These are phyloP conservation scores for Cavia aperea DNA, from an alignment of 2,113 vertebrate genomes.

Conservation along the genomic window DNA sequence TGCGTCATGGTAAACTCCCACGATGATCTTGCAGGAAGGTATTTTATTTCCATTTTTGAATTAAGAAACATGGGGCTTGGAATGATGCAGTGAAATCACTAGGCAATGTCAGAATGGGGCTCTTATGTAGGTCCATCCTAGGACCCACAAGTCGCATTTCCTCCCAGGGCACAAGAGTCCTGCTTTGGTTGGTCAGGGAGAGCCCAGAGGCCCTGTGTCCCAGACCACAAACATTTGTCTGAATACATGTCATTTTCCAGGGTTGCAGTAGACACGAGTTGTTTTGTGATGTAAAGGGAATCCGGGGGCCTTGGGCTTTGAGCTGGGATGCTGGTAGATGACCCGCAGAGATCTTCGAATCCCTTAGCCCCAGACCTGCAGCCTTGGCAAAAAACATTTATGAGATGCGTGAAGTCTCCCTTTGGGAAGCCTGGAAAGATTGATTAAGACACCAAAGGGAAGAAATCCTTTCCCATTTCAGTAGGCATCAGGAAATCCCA, in stretches of 20 bases:
- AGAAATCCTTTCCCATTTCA: background rate
- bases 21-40: background rate
- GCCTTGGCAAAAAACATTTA: background rate
- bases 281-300: background rate
- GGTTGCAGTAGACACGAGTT: background rate
- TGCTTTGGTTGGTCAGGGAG: background rate
- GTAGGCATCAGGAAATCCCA: background rate
- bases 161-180: background rate
- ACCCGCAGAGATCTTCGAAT: background rate
- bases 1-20: background rate
- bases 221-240: background rate
- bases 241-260: background rate
- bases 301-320: background rate
- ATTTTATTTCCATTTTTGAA: background rate
- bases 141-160: background rate
- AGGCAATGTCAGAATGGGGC: background rate
- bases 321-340: background rate
- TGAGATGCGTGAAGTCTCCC: background rate
- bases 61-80: background rate
- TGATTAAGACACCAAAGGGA: background rate
- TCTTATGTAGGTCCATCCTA: background rate
- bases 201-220: background rate
- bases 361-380: background rate
- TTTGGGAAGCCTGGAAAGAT: background rate
- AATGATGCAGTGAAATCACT: background rate